Base-by-base conservation (phyloP, 2,113 vertebrate species). In the Corvus hawaiiensis region DNA sequence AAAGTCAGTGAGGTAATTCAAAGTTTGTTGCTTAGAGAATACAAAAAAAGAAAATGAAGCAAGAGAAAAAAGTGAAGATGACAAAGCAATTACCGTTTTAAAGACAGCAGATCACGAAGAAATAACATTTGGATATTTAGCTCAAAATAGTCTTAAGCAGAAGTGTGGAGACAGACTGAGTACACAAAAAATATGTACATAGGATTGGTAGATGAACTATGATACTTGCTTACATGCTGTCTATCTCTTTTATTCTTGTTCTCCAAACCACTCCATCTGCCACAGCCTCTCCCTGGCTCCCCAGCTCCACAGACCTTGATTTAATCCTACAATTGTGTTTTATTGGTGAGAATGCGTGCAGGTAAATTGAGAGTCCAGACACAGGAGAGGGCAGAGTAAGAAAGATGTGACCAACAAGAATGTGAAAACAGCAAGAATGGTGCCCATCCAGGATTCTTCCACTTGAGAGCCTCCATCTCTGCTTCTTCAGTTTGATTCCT, bases 401-500 rank as follows among this genome's bases (percentile, higher is more conserved):
- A 87, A 84, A 62, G 16, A 16, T 79, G 23, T 54, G 63, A 79
- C 35, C 44, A 48, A n/a, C 21, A 66, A 37, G 43, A 85, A 73
- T 26, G 30, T 85, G 62, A 62, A 88, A 80, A 55, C 14, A 48
- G 22, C 59, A 66, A 63, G 35, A 91, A 90, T 1, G 39, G 56
- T 77, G 78, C 92, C 90, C 56, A 56, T 46, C 6, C 64, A 90
- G 78, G 87, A 90, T 90, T 90, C 88, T 86, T 48, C 22, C 30
- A 19, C 32, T 86, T 24, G 20, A 52, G 48, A 48, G 43, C 27
- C 77, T 93, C 63, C 71, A 52, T 51, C 24, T 96, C 90, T 83
- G 78, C 55, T 91, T 91, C 75, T 93, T 88, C 90, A 81, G 90
- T 96, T 97, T 91, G 93, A 94, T 95, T 96, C 89, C 91, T 95